A percentile compares a stretch with the other conserved stretches of the same genome.
These are phyloP conservation scores for Nothobranchius furzeri DNA, from an alignment of 2,113 vertebrate species.

Conservation along the genomic window DNA sequence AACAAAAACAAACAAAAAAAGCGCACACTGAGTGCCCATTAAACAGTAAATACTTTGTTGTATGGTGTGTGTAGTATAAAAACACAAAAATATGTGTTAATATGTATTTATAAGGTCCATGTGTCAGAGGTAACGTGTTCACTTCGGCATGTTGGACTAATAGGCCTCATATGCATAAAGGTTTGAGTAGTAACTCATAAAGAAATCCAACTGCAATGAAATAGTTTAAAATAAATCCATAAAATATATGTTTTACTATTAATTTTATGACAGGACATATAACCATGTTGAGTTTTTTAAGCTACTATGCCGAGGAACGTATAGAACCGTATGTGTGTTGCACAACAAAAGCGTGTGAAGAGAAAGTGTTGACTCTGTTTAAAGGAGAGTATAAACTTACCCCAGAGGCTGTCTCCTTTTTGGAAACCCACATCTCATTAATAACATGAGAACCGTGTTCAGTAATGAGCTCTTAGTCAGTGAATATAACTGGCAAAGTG, in stretches of 20 bases:
- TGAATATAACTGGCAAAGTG: slow-evolving; percentile 41
- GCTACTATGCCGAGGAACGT: slow-evolving; percentile 10
- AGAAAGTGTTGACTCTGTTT: slow-evolving; percentile 24
- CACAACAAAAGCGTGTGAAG: slow-evolving; percentile 18
- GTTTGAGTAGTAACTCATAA: slow-evolving; percentile 63
- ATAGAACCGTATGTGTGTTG: background rate
- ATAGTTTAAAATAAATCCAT: slow-evolving; percentile 21
- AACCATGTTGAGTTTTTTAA: slow-evolving; percentile 1
- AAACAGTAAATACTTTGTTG: slow-evolving; percentile 16
- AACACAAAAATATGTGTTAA: slow-evolving; percentile 32
- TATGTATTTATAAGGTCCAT: slow-evolving; percentile 40
- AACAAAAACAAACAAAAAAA: slow-evolving; percentile 2
- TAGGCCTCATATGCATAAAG: slow-evolving; percentile 66
- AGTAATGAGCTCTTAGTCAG: slow-evolving; percentile 51
- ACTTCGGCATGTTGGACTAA: slow-evolving; percentile 63
- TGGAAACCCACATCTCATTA: slow-evolving; percentile 56
- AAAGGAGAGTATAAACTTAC: slow-evolving; percentile 35
- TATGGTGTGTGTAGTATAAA: slow-evolving; percentile 27
- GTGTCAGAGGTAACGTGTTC: slow-evolving; percentile 60
- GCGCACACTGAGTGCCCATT: background rate
- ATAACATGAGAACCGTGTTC: slow-evolving; percentile 49
- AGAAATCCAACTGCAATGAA: slow-evolving; percentile 55
- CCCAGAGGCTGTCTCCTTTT: slow-evolving; percentile 34
- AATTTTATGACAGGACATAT: slow-evolving; percentile 17
- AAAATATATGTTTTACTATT: slow-evolving; percentile 20